Percentiles rank a stretch among this genome's conserved stretches.
These are phyloP conservation scores for Ceratitis capitata DNA, from an alignment of 1,140 invertebrate species.

Conservation along the genomic window DNA sequence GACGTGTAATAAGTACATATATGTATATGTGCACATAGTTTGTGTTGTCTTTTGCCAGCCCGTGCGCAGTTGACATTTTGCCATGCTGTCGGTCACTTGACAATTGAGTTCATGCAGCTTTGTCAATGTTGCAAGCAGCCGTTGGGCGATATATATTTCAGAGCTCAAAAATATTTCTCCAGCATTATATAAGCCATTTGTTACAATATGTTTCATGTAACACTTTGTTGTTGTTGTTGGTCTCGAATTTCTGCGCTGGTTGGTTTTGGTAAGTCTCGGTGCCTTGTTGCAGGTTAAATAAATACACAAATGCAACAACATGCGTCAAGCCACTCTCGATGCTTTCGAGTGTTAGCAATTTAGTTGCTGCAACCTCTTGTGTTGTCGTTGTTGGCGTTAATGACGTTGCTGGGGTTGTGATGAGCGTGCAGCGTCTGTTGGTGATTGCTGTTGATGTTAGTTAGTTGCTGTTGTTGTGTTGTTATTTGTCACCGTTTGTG, in stretches of 20 bases:
- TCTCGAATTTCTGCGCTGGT: not conserved
- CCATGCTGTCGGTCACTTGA: not conserved
- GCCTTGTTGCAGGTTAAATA: not conserved
- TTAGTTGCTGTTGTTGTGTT: not conserved
- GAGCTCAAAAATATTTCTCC: not conserved
- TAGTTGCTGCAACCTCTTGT: not conserved
- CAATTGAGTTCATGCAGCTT: conserved; percentile 15
- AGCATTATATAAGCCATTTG: not conserved
- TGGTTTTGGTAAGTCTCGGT: not conserved
- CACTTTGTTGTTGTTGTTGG: no score
- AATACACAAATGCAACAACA: not conserved
- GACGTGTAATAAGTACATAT: not conserved
- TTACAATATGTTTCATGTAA: no score
- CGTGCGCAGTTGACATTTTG: not conserved
- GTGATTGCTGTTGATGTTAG: not conserved
- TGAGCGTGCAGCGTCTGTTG: not conserved
- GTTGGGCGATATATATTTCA: not conserved
- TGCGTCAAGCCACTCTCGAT: not conserved
- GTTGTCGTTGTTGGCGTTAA: not conserved
- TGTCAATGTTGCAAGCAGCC: conserved; percentile 4
- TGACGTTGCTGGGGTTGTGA: not conserved
- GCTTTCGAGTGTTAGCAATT: not conserved
- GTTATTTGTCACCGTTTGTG: not conserved
- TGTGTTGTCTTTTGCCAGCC: not conserved
- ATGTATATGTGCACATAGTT: no score